phyloP scores from a whole-genome alignment of 2,888 invertebrate genomes.

The Netelia fuscicornis region DNA sequence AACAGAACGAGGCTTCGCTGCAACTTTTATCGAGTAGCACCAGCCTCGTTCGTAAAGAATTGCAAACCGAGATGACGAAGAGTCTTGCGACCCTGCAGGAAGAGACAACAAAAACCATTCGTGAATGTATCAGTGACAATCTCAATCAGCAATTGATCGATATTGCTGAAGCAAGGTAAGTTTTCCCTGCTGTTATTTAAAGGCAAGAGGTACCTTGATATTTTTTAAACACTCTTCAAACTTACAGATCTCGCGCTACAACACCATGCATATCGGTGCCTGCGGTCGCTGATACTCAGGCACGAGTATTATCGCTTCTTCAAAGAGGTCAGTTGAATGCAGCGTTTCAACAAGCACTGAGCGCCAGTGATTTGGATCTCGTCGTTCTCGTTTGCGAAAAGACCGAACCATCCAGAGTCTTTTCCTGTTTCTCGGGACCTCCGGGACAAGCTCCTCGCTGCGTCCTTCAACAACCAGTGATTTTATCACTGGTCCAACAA shows the following conservation, averaged over 20 bases:
- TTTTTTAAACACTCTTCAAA: constrained; percentile 73
- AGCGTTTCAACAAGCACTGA: constrained; percentile 96
- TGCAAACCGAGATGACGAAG: constrained; percentile 79
- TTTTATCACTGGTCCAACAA: constrained; percentile 97
- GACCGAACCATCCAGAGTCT: constrained; percentile 92
- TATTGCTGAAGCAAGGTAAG: constrained; percentile 80
- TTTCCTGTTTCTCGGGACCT: constrained; percentile 85
- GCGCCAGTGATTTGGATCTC: constrained; percentile 94
- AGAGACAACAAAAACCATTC: constrained; percentile 78
- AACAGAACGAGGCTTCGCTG: constrained; percentile 76
- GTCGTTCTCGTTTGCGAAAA: constrained; percentile 95
- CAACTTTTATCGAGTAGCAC: constrained; percentile 69
- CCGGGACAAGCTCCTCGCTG: constrained; percentile 88
- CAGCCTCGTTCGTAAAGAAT: constrained; percentile 78
- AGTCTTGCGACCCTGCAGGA: constrained; percentile 79
- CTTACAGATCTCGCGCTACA: constrained; percentile 90
- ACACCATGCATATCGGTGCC: constrained; percentile 89
- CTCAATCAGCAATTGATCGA: constrained; percentile 82
- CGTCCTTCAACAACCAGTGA: constrained; percentile 93
- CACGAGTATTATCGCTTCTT: constrained; percentile 80
- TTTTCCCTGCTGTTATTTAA: background rate
- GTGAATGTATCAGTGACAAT: constrained; percentile 82
- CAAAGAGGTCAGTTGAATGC: constrained; percentile 91
- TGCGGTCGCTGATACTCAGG: constrained; percentile 80
- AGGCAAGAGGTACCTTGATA: no score